Evolutionary conservation across 2,113 vertebrate species (phyloP), one percentile per base, ranked within the genome.

Genomic region (Sorex fumeus): DNA sequence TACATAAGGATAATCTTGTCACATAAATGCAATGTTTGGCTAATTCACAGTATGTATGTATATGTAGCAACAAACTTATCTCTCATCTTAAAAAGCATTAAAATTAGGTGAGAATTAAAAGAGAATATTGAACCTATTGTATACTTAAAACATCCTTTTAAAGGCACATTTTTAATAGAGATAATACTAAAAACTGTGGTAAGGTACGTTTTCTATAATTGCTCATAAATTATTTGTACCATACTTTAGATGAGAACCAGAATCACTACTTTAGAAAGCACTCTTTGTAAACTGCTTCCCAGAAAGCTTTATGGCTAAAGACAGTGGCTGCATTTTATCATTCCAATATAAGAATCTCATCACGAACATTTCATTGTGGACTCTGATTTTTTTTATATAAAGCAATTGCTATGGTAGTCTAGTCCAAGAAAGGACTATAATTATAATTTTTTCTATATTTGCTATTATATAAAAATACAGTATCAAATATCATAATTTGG

Each of bases 261-360:
- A 23, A 8, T 34, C 43, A 36, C 5, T 87, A 60, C 23, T 86
- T 82, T 53, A 85, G 34, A 90, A 23, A 72, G 2, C 57, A 1
- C 1, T 47, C 28, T 21, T 2, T 60, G 19, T 28, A n/a, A 72
- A 36, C 0, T 66, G 21, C 21, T 60, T 93, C 21, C 32, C 50
- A 53, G 23, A 75, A 94, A 76, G 30, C 64, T 67, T 47, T 82
- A 36, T 70, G n/a, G 87, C 30, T 53, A 82, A 91, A 91, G 36
- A 77, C 27, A 62, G 6, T 82, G 32, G 25, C 18, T 43, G 25
- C 8, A 64, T 70, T 88, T 88, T 9, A 77, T 62, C 23, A 90
- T 50, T 28, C 15, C 66, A 76, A 40, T 57, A 3, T 81, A 30
- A 72, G 27, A 80, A 77, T 76, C 9, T 81, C 50, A 90, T 60